These are phyloP conservation scores for Synanthedon myopaeformis DNA, from an alignment of 2,888 invertebrate species.

Conservation along the genomic window DNA sequence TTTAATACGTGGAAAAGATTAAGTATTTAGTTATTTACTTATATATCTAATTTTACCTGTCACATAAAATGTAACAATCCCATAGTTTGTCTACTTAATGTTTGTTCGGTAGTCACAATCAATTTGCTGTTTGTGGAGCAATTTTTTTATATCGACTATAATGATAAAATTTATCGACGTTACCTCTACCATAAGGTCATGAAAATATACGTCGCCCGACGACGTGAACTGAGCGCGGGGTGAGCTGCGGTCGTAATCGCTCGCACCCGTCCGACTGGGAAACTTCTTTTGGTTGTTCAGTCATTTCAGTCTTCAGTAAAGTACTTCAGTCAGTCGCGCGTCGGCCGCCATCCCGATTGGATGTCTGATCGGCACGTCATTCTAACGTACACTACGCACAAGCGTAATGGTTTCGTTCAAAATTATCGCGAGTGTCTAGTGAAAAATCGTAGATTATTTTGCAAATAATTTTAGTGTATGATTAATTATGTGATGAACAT, in stretches of 20 bases:
- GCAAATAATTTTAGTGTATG: conserved; percentile 25
- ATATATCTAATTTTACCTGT: too few species aligned
- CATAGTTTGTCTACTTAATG: too few species aligned
- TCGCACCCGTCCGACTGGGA: conserved; percentile 16
- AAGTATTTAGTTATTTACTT: too few species aligned
- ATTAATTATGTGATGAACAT: conserved; percentile 42
- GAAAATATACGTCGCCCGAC: conserved; percentile 41
- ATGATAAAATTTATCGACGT: conserved; percentile 39
- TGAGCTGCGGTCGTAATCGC: conserved; percentile 28
- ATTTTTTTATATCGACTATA: conserved; percentile 9
- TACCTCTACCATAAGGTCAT: conserved; percentile 38
- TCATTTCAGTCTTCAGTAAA: neutral
- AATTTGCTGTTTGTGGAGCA: neutral
- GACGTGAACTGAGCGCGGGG: conserved; percentile 44
- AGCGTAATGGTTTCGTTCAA: too few species aligned
- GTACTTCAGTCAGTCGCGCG: conserved; percentile 46
- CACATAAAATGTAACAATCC: too few species aligned
- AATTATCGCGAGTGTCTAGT: conserved; percentile 27
- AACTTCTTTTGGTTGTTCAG: neutral
- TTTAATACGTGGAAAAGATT: too few species aligned
- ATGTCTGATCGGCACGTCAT: conserved; percentile 19
- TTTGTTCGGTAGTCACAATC: neutral
- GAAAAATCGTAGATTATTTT: neutral
- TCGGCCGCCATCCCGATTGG: conserved; percentile 22
- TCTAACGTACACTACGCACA: conserved; percentile 13